These are phyloP conservation scores for Myopa tessellatipennis DNA, from an alignment of 2,888 invertebrate species.

Conservation along the genomic window DNA sequence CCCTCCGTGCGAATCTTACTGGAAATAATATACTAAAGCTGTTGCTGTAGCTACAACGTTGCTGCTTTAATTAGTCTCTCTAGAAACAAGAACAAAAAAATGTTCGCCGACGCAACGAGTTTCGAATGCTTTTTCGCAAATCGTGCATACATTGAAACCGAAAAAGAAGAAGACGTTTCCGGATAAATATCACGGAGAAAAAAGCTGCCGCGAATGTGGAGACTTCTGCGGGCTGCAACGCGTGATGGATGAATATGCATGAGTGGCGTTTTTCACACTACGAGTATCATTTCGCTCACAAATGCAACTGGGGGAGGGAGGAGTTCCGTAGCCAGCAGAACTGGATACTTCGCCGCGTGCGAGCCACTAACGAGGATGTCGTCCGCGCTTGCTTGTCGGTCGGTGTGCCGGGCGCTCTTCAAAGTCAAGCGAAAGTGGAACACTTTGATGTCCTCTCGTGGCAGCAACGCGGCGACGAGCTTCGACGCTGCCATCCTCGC, in stretches of 20 bases:
- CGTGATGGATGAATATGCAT: constrained; percentile 38
- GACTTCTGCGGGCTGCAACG: constrained; percentile 7
- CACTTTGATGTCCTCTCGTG: constrained; percentile 32
- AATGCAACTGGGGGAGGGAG: neutral
- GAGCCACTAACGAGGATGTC: constrained; percentile 35
- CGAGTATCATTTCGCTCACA: constrained; percentile 9
- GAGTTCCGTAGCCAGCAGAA: neutral
- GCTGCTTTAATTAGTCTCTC: too few relatives aligned
- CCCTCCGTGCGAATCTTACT: too few relatives aligned
- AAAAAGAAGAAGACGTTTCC: neutral
- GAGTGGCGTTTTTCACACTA: constrained; percentile 32
- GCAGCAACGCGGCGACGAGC: constrained; percentile 25
- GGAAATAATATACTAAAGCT: too few relatives aligned
- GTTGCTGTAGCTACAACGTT: too few relatives aligned
- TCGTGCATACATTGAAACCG: too few relatives aligned
- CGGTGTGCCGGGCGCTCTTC: neutral
- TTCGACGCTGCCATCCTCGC: constrained; percentile 19
- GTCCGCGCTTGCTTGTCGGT: neutral
- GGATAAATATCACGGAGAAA: neutral
- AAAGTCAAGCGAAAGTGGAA: constrained; percentile 31
- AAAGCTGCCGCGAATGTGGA: neutral
- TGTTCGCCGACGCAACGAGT: too few relatives aligned
- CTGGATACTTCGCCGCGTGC: constrained; percentile 18
- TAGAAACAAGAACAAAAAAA: too few relatives aligned
- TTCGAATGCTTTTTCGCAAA: too few relatives aligned